Percentiles rank a stretch among this genome's conserved stretches.
Evolutionary conservation across 2,797 vertebrate species (phyloP).

Genomic region (Sebastes jordani): DNA sequence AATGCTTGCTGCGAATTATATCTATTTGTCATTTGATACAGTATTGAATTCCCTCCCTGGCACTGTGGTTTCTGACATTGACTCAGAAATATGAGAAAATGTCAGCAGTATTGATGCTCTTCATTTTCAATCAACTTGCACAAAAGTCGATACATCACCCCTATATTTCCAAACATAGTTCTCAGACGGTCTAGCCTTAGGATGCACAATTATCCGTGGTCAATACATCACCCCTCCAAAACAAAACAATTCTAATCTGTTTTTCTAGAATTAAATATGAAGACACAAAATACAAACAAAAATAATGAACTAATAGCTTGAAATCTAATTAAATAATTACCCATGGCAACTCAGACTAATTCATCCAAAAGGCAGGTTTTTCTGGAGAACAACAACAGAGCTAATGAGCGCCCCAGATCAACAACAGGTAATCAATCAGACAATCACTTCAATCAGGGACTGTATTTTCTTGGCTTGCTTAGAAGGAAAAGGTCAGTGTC

Average conservation of each 20-base stretch:
- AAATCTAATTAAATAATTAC: not conserved
- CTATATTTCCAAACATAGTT: not conserved
- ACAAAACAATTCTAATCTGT: not conserved
- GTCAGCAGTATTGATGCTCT: constrained; percentile 9
- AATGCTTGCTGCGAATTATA: not conserved
- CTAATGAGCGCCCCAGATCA: not conserved
- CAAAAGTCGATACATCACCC: constrained; percentile 7
- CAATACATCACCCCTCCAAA: not conserved
- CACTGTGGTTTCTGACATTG: not conserved
- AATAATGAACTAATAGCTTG: not conserved
- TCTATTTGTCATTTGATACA: not conserved
- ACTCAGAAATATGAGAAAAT: not conserved
- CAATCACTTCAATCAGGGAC: constrained; percentile 2
- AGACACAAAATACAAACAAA: not conserved
- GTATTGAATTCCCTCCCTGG: not conserved
- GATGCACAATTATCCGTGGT: not conserved
- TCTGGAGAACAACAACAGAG: not conserved
- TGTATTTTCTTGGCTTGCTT: not conserved
- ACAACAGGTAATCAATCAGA: constrained; percentile 6
- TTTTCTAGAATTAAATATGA: not conserved
- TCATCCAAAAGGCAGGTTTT: not conserved
- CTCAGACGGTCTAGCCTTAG: not conserved
- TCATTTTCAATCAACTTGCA: constrained; percentile 22
- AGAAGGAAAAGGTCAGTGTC: constrained; percentile 24
- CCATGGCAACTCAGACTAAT: not conserved